These are phyloP conservation scores for Aphelocoma californica DNA, from an alignment of 2,797 vertebrate species.

Conservation along the genomic window DNA sequence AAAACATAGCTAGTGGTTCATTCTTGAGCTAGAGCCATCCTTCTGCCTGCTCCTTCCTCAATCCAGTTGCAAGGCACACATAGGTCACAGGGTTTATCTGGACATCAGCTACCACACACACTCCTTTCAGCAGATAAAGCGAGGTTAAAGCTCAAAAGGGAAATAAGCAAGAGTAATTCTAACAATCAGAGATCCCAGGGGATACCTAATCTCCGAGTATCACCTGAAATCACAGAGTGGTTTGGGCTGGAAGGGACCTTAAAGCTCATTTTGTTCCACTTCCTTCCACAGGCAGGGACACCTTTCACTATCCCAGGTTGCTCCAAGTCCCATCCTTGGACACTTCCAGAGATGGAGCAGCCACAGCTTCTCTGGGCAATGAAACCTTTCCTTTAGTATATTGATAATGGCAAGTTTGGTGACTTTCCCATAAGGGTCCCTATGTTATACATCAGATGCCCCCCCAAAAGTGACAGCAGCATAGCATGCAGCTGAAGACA, in stretches of 20 bases:
- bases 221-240: neutral
- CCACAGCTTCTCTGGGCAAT: neutral
- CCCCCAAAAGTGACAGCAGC: neutral
- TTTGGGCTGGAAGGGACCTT: neutral
- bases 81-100: neutral
- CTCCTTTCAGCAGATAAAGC: neutral
- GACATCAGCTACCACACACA: neutral
- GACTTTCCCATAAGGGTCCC: neutral
- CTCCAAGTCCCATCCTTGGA: neutral
- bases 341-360: neutral
- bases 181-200: neutral
- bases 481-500: neutral
- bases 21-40: neutral
- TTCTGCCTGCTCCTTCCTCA: neutral
- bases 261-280: neutral
- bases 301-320: neutral
- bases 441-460: accelerated
- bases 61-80: neutral
- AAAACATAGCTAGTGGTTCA: neutral
- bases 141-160: neutral
- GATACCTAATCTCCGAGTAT: neutral
- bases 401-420: neutral
- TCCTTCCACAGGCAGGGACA: neutral
- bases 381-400: neutral
- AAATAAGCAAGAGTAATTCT: neutral